These are phyloP conservation scores for Leptocoma aspasia DNA, from an alignment of 2,113 vertebrate species.

Conservation along the genomic window DNA sequence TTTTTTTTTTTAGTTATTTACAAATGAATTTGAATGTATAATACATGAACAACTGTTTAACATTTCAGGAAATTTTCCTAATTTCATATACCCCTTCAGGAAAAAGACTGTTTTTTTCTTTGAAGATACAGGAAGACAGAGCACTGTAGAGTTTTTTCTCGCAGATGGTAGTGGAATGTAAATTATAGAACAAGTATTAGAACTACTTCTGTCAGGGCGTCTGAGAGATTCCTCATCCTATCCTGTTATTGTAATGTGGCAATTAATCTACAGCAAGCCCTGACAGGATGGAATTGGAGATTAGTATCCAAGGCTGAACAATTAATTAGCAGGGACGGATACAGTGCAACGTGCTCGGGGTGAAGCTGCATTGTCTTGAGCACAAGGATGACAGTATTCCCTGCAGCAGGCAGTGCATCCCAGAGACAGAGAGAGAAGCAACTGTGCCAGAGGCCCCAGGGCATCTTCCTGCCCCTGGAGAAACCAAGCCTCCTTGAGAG, in stretches of 20 bases:
- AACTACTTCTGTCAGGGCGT: not conserved
- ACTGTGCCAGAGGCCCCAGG: not conserved
- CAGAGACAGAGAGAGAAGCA: not conserved
- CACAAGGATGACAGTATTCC: not conserved
- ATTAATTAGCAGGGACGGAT: not conserved
- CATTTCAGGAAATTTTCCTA: not conserved
- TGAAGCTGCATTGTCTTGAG: not conserved
- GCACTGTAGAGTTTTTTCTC: not conserved
- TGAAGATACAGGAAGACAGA: not conserved
- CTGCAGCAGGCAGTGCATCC: not conserved
- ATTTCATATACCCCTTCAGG: not conserved
- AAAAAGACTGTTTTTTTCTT: not conserved
- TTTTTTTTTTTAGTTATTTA: not conserved
- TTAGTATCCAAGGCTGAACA: not conserved
- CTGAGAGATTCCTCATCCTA: not conserved
- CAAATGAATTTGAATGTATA: not conserved
- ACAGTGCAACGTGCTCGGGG: not conserved
- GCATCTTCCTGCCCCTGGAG: rapidly evolving
- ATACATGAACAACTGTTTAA: not conserved
- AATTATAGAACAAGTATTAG: not conserved
- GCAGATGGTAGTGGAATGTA: not conserved
- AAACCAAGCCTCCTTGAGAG: not conserved
- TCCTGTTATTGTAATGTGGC: not conserved
- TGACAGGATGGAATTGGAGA: not conserved
- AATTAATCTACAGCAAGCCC: not conserved